A percentile compares a stretch with the other conserved stretches of the same genome.
phyloP scores from a whole-genome alignment of 2,888 invertebrate species.

The Pachymerium ferrugineum region DNA sequence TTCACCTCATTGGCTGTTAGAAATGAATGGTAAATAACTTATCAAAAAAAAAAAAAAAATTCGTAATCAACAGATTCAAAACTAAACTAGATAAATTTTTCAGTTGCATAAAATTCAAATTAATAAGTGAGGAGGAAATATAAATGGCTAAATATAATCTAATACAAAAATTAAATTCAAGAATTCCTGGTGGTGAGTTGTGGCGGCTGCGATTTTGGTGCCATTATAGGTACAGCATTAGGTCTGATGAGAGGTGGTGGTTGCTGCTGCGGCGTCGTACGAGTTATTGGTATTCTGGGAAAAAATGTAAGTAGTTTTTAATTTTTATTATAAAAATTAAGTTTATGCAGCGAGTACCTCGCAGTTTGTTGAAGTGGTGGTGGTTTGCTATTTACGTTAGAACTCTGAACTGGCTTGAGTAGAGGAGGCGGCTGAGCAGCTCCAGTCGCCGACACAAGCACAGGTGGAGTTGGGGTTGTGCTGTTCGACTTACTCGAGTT shows the following conservation, averaged over 20 bases:
- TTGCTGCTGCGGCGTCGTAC: constrained; percentile 29
- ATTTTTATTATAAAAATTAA: neutral
- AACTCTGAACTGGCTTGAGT: constrained; percentile 33
- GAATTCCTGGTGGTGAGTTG: constrained; percentile 36
- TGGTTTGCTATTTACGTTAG: constrained; percentile 32
- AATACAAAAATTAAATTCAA: neutral
- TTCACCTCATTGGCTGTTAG: no score
- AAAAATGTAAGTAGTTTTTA: neutral
- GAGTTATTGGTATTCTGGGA: constrained; percentile 28
- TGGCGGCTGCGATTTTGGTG: constrained; percentile 34
- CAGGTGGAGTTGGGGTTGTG: constrained; percentile 35
- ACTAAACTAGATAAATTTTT: no score
- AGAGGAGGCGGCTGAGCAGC: constrained; percentile 35
- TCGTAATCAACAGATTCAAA: no score
- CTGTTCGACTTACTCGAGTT: constrained; percentile 34
- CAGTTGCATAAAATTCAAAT: neutral
- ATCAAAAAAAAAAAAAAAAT: no score
- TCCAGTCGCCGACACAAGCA: constrained; percentile 22
- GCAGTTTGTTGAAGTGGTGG: constrained; percentile 34
- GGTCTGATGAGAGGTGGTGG: constrained; percentile 37
- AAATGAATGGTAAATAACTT: no score
- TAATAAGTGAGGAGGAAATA: neutral
- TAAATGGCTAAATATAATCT: neutral
- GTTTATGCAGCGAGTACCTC: constrained; percentile 18
- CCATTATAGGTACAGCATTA: constrained; percentile 35